Conservation (phyloP, 2,888 invertebrate genomes). For the Andrena bicolor region DNA sequence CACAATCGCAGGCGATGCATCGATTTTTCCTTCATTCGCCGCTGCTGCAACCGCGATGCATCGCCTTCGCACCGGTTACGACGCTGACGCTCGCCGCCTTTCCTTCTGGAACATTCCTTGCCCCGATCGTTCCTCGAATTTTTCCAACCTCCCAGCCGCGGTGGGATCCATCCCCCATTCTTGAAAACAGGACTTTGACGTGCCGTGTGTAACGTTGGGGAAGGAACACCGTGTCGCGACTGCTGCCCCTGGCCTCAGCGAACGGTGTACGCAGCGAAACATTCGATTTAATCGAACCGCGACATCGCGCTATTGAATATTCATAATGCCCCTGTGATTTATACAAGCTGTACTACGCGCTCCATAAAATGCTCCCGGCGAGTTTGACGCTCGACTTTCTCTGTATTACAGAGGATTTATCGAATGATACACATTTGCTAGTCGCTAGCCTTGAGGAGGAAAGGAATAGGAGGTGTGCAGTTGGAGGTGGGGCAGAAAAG, state of each 20-base stretch:
- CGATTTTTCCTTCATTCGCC: constrained; percentile 69
- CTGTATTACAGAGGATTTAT: constrained; percentile 1
- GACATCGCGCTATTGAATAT: constrained; percentile 14
- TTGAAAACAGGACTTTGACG: background rate
- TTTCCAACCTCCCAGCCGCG: background rate
- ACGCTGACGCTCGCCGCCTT: constrained; percentile 48
- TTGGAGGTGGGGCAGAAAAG: too few species aligned
- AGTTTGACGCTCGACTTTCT: background rate
- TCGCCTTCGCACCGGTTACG: constrained; percentile 52
- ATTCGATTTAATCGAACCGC: constrained; percentile 4
- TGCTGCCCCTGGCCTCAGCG: background rate
- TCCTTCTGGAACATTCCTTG: constrained; percentile 25
- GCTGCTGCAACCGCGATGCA: constrained; percentile 59
- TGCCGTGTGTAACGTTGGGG: background rate
- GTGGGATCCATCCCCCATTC: background rate
- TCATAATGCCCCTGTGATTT: constrained; percentile 23
- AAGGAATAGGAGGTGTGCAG: too few species aligned
- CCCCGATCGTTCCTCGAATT: background rate
- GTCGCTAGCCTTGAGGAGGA: too few species aligned
- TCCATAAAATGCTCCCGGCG: background rate
- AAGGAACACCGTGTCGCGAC: background rate
- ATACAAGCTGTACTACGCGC: background rate
- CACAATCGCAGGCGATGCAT: constrained; percentile 67
- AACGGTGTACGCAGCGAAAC: background rate
- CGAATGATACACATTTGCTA: background rate